Base-by-base conservation (phyloP, 92 coral and sea anemone species). In the Anthopleura xanthogrammica region DNA sequence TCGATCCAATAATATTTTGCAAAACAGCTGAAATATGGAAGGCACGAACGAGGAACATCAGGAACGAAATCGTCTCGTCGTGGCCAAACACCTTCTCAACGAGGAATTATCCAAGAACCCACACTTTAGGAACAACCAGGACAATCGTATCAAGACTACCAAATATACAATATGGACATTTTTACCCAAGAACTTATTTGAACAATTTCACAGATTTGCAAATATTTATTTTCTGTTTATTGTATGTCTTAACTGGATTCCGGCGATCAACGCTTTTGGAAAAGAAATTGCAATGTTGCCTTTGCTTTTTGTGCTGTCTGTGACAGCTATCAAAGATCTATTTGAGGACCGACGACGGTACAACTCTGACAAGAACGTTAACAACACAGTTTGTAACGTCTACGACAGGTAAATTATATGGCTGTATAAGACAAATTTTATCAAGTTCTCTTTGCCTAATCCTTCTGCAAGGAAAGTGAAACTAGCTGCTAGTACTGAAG, bases 151-250 rank as follows among this genome's bases (percentile, higher is more conserved):
- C 90, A 92, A 92, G 92, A 97, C 99, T 58, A 97, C 99, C 42
- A 97, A 97, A 86, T 97, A 97, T 83, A 88, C 98, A 68, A 76
- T 97, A 85, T 94, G 98, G 99, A 84, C 95, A 41, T 97, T 97
- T 79, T 74, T 97, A 36, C 99, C 99, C 77, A 97, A 97, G 89
- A 97, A 97, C 84, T 85, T 97, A 79, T 97, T 97, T 88, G 99
- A 97, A 71, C 99, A 97, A 87, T 97, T 97, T 76, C 99, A 97
- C 83, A 98, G 99, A 72, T 97, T 97, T 82, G 99, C 99, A 72
- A 97, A 97, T 89, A 87, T 97, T 52, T 97, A 97, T 86, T 97
- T 97, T 79, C 86, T 97, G 86, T 80, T 85, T 23, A 94, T 97
- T 77, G 92, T 93, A 12, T 87, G 91, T 85, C 86, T 97, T 90